Percentiles rank a stretch among this genome's conserved stretches.
phyloP scores from a whole-genome alignment of 2,113 vertebrate species.

The Chaetops frenatus region DNA sequence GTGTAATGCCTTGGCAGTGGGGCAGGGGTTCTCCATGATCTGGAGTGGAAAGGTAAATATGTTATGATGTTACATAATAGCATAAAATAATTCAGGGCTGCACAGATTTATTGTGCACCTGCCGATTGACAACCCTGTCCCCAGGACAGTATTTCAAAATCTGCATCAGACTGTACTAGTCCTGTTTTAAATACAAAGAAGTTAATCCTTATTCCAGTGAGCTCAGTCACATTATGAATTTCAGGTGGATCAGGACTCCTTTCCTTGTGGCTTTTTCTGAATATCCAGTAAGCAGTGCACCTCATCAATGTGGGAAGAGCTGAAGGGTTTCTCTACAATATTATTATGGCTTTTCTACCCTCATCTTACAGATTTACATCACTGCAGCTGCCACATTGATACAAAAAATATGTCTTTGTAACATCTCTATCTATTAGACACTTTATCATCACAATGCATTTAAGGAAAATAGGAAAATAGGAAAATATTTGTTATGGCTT shows the following conservation, averaged over 20 bases:
- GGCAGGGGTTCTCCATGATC: background rate
- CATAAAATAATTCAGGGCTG: fast-evolving
- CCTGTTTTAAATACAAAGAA: background rate
- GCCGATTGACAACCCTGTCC: background rate
- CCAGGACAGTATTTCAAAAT: background rate
- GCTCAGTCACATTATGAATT: background rate
- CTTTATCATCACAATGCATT: background rate
- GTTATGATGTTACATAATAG: background rate
- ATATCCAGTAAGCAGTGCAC: background rate
- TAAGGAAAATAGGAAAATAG: background rate
- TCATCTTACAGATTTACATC: background rate
- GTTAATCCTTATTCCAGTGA: background rate
- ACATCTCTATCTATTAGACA: background rate
- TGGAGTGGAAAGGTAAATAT: background rate
- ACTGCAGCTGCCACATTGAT: background rate
- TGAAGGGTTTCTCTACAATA: background rate
- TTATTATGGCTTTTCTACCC: background rate
- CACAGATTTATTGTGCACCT: background rate
- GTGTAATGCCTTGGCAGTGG: background rate
- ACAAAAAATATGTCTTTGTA: background rate
- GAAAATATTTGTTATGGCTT: background rate
- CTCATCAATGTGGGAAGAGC: background rate
- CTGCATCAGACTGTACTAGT: background rate
- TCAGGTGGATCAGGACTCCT: background rate
- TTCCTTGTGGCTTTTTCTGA: background rate